Evolutionary conservation across 2,113 vertebrate species (phyloP).

Genomic region (Morone chrysops): DNA sequence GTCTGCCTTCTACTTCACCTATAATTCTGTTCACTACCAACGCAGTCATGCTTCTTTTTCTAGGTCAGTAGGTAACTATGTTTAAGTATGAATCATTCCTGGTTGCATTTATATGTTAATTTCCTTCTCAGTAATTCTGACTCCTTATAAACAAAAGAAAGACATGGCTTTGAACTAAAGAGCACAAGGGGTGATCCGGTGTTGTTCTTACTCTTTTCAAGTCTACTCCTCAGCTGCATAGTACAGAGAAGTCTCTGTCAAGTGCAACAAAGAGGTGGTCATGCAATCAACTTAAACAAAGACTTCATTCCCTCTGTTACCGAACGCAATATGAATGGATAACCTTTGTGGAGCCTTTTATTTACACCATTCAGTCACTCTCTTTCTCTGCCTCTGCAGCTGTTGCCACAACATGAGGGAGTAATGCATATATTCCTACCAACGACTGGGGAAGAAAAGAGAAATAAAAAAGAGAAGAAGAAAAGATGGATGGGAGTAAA

Average conservation of each 20-base stretch:
- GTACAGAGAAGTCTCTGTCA: constrained; percentile 68
- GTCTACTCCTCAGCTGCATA: constrained; percentile 56
- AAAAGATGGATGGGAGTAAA: constrained; percentile 71
- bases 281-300: constrained; percentile 80
- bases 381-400: constrained; percentile 69
- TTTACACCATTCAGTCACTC: constrained; percentile 65
- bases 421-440: constrained; percentile 46
- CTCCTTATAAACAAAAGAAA: constrained; percentile 62
- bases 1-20: background rate
- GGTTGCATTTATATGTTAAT: constrained; percentile 83
- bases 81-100: constrained; percentile 70
- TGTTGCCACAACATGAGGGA: constrained; percentile 71
- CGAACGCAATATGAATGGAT: constrained; percentile 74
- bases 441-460: constrained; percentile 14
- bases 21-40: constrained; percentile 20
- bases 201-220: constrained; percentile 67
- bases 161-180: constrained; percentile 67
- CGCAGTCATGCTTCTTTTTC: constrained; percentile 42
- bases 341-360: constrained; percentile 73
- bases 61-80: constrained; percentile 64
- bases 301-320: constrained; percentile 62
- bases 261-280: constrained; percentile 71
- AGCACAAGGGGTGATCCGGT: constrained; percentile 48
- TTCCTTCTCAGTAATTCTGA: constrained; percentile 47
- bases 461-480: constrained; percentile 24